Percentiles rank a stretch among this genome's conserved stretches.
These are phyloP conservation scores for Hyles vespertilio DNA, from an alignment of 1,140 invertebrate species.

Conservation along the genomic window DNA sequence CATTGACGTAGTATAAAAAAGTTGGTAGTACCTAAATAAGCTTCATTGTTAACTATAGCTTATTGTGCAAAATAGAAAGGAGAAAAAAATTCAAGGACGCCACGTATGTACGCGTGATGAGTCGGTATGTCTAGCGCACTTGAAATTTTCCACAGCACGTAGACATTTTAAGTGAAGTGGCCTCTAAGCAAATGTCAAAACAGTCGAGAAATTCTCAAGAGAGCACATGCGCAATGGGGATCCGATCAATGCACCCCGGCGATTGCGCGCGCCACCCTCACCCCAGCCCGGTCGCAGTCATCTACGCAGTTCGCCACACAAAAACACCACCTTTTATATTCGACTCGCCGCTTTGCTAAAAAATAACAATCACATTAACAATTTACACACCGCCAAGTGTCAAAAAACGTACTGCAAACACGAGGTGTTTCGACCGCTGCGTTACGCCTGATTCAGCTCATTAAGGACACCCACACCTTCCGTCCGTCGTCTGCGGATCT, in stretches of 20 bases:
- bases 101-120: no score
- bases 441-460: slow-evolving; percentile 37
- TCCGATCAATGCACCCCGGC: slow-evolving; percentile 64
- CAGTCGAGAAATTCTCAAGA: slow-evolving; percentile 43
- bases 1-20: no score
- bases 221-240: slow-evolving; percentile 58
- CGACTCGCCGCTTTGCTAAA: slow-evolving; percentile 54
- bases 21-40: no score
- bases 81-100: no score
- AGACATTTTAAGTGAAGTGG: slow-evolving; percentile 19
- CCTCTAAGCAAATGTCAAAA: slow-evolving; percentile 57
- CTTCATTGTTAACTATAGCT: no score
- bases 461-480: slow-evolving; percentile 52
- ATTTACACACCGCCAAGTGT: slow-evolving; percentile 26
- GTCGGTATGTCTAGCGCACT: no score
- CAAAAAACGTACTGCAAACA: slow-evolving; percentile 29
- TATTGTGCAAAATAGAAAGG: no score
- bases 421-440: slow-evolving; percentile 26
- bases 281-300: slow-evolving; percentile 35
- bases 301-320: slow-evolving; percentile 66
- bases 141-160: no score
- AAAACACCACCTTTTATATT: slow-evolving; percentile 56
- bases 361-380: slow-evolving; percentile 40
- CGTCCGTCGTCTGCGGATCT: slow-evolving; percentile 21
- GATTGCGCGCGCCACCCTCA: slow-evolving; percentile 64